Conservation (phyloP, 2,113 vertebrate species). For the Myrmophylax atrothorax region DNA sequence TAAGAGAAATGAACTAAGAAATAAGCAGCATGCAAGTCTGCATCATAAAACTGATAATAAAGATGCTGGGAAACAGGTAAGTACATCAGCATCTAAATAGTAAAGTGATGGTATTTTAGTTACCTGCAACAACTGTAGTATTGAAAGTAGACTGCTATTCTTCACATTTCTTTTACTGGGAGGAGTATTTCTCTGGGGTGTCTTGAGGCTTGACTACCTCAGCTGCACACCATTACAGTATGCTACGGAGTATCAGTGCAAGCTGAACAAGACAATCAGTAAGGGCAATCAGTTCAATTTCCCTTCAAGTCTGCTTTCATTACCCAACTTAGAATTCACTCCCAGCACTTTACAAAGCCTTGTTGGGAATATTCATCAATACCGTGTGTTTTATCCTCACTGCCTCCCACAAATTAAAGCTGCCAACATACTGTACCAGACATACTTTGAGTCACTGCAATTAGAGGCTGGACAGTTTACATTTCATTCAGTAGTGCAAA, state of each 20-base stretch:
- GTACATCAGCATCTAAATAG: neutral
- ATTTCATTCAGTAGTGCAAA: neutral
- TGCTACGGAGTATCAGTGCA: rapidly evolving
- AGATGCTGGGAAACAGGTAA: neutral
- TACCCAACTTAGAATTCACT: neutral
- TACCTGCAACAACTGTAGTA: neutral
- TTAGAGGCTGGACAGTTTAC: neutral
- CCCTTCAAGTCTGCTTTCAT: neutral
- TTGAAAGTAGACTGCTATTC: neutral
- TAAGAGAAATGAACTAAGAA: neutral
- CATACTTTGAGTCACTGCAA: rapidly evolving
- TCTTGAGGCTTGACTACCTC: neutral
- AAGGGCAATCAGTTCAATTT: neutral
- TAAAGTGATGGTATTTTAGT: neutral
- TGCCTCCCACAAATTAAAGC: neutral
- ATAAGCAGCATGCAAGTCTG: neutral
- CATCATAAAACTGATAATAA: neutral
- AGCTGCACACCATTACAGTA: neutral
- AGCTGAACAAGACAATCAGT: neutral
- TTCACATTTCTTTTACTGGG: neutral
- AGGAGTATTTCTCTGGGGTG: neutral
- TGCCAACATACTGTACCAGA: neutral
- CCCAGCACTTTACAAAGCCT: neutral
- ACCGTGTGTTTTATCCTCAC: neutral
- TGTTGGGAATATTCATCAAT: neutral